A percentile compares a stretch with the other conserved stretches of the same genome.
Conservation (phyloP, 1,140 invertebrate genomes). For the Papilio polytes region DNA sequence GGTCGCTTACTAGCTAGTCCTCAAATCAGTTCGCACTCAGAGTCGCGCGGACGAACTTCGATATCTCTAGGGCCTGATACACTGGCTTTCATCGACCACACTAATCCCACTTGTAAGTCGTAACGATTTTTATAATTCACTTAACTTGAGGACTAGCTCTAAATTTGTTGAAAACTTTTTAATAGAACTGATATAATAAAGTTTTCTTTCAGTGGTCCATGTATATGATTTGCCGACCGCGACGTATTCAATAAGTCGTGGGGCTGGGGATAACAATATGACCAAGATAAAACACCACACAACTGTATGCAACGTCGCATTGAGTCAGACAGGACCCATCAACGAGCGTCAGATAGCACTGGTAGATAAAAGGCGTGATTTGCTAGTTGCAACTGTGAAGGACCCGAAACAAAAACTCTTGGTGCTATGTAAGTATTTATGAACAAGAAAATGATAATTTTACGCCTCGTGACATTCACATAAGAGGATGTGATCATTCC, state of each 20-base stretch:
- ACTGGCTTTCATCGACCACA: conserved; percentile 92
- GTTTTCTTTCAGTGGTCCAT: conserved; percentile 88
- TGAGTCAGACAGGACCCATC: conserved; percentile 91
- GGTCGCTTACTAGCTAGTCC: conserved; percentile 91
- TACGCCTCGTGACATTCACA: too few species aligned
- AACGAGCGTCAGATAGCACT: conserved; percentile 78
- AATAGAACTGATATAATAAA: background rate
- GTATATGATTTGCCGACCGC: conserved; percentile 92
- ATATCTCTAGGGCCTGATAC: conserved; percentile 92
- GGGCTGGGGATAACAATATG: conserved; percentile 85
- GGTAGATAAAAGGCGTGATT: conserved; percentile 78
- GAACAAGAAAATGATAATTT: too few species aligned
- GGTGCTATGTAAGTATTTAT: conserved; percentile 87
- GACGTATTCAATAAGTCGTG: conserved; percentile 87
- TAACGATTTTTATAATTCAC: background rate
- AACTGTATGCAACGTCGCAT: conserved; percentile 88
- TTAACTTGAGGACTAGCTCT: background rate
- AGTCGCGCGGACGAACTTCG: conserved; percentile 76
- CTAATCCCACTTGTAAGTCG: conserved; percentile 89
- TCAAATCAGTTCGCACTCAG: conserved; percentile 88
- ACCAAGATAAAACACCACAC: conserved; percentile 86
- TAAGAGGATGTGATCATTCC: too few species aligned
- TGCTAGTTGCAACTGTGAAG: conserved; percentile 86
- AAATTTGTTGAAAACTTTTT: background rate
- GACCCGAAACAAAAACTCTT: conserved; percentile 87